Conservation (phyloP, 92 coral and sea anemone genomes). For the Metridium senile region DNA sequence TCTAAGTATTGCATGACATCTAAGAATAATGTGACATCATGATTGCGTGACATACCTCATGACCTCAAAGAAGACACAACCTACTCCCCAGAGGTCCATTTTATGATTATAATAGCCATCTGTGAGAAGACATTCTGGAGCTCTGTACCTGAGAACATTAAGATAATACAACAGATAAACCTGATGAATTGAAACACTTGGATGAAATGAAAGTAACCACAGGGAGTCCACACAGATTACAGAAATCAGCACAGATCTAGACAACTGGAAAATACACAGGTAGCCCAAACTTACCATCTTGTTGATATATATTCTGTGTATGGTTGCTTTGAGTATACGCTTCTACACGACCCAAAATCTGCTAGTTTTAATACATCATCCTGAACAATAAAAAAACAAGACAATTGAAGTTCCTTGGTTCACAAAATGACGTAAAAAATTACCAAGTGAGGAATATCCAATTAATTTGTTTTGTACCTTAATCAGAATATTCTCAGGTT, state of each 20-base stretch:
- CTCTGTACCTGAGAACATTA: conserved; percentile 76
- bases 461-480: conserved; percentile 75
- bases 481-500: conserved; percentile 93
- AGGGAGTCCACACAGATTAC: not conserved
- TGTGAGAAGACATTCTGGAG: conserved; percentile 95
- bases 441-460: too few species aligned
- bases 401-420: not conserved
- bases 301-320: conserved; percentile 98
- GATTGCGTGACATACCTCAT: conserved; percentile 67
- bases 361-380: conserved; percentile 96
- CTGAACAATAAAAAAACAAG: conserved; percentile 39
- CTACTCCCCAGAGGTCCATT: conserved; percentile 99
- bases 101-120: conserved; percentile 96
- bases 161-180: not conserved
- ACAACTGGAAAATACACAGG: conserved; percentile 14
- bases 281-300: conserved; percentile 72
- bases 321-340: conserved; percentile 98
- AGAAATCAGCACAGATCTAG: not conserved
- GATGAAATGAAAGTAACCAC: not conserved
- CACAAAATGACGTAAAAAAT: too few species aligned
- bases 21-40: not conserved
- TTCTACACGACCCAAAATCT: conserved; percentile 98
- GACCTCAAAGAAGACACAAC: conserved; percentile 97
- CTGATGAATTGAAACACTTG: not conserved
- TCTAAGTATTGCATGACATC: not conserved